These are phyloP conservation scores for Papilio polytes DNA, from an alignment of 1,140 invertebrate genomes.

Conservation along the genomic window DNA sequence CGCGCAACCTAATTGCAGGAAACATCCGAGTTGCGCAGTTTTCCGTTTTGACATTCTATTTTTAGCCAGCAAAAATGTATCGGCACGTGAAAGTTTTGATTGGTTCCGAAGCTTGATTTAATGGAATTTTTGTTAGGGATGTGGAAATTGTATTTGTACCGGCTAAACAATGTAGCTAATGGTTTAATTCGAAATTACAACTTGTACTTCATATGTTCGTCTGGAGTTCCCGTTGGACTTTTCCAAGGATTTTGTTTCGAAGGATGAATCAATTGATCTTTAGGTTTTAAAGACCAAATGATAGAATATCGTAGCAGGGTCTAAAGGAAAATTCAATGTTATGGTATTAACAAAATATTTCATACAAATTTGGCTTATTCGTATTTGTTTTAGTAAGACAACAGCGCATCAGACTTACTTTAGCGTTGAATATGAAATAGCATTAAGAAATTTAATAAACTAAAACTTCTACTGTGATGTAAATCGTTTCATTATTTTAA, in stretches of 20 bases:
- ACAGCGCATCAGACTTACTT: not conserved
- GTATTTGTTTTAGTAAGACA: not conserved
- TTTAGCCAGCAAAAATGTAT: not conserved
- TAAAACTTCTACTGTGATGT: not conserved
- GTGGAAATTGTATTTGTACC: not conserved
- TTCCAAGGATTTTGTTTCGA: not conserved
- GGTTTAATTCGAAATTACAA: not conserved
- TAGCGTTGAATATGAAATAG: not conserved
- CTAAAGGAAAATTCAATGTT: not conserved
- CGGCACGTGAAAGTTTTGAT: constrained; percentile 1
- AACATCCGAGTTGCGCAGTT: constrained; percentile 7
- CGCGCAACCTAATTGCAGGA: constrained; percentile 9
- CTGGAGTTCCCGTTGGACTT: no score
- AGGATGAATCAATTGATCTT: not conserved
- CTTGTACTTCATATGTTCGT: not conserved
- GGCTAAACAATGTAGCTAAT: not conserved
- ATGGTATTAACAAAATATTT: not conserved
- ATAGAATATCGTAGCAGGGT: not conserved
- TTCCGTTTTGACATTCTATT: not conserved
- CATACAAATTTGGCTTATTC: not conserved
- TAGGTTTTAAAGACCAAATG: not conserved
- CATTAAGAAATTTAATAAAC: not conserved
- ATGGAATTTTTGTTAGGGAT: not conserved
- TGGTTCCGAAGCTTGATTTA: constrained; percentile 1
- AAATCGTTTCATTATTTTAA: not conserved